A percentile compares a stretch with the other conserved stretches of the same genome.
Conservation (phyloP, 2,113 vertebrate species). For the Butorides virescens region DNA sequence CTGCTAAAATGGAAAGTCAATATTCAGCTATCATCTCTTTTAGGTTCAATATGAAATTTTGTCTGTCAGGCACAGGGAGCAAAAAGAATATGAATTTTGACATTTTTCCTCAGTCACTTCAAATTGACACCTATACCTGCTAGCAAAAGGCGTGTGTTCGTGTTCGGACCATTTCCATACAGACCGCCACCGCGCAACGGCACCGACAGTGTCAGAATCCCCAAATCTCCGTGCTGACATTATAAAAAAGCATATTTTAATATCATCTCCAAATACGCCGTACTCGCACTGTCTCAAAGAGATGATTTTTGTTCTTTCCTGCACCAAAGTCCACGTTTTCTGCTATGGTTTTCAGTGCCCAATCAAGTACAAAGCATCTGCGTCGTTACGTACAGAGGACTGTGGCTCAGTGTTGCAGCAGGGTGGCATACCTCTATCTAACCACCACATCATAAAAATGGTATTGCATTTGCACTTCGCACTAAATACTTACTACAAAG, state of each 20-base stretch:
- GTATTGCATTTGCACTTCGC: background rate
- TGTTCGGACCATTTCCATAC: background rate
- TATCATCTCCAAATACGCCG: background rate
- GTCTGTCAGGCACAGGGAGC: background rate
- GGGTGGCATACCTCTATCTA: background rate
- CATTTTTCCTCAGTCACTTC: constrained; percentile 14
- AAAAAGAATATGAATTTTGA: constrained; percentile 16
- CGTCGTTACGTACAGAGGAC: background rate
- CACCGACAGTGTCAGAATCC: background rate
- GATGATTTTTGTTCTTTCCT: background rate
- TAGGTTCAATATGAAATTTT: constrained; percentile 21
- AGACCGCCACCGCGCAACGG: background rate
- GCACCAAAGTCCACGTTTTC: background rate
- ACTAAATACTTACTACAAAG: background rate
- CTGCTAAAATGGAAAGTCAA: constrained; percentile 43
- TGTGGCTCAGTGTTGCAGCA: background rate
- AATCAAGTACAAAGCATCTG: background rate
- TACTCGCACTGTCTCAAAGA: background rate
- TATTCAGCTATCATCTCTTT: constrained; percentile 41
- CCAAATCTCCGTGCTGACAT: background rate
- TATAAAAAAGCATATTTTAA: background rate
- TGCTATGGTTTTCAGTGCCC: background rate
- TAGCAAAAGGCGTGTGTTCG: background rate
- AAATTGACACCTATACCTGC: background rate
- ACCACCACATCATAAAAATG: background rate